Evolutionary conservation across 2,113 vertebrate species (phyloP).

Genomic region (Cinclus cinclus): DNA sequence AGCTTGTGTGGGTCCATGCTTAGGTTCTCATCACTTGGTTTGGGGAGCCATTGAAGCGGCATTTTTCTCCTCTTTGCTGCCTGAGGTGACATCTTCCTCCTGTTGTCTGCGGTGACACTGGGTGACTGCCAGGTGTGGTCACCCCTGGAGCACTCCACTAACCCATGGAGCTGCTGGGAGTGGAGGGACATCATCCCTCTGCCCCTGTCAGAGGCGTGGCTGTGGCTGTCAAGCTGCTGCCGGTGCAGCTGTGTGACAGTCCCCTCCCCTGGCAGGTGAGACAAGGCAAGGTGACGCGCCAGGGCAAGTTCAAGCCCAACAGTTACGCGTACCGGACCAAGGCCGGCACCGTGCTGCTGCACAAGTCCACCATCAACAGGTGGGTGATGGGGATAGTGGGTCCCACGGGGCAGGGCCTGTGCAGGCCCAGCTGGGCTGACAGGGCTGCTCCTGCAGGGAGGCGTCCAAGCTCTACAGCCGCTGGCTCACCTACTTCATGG

Average conservation of each 20-base stretch:
- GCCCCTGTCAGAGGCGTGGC: fast-evolving
- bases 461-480: constrained; percentile 83
- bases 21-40: not conserved
- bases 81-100: not conserved
- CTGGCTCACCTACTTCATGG: constrained; percentile 94
- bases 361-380: constrained; percentile 95
- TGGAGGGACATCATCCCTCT: fast-evolving
- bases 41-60: not conserved
- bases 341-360: constrained; percentile 87
- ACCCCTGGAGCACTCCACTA: fast-evolving
- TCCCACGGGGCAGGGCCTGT: fast-evolving
- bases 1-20: fast-evolving
- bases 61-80: not conserved
- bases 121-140: not conserved
- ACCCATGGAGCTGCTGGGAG: not conserved
- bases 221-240: not conserved
- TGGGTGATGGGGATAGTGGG: not conserved
- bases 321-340: constrained; percentile 78
- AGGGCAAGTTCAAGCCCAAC: constrained; percentile 91
- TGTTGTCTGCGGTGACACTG: fast-evolving
- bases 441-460: constrained; percentile 64
- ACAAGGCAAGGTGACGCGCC: constrained; percentile 86
- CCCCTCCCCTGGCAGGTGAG: constrained; percentile 76
- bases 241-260: not conserved
- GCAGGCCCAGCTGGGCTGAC: not conserved